Conservation (phyloP, 1,140 invertebrate species). For the Acromyrmex echinatior region DNA sequence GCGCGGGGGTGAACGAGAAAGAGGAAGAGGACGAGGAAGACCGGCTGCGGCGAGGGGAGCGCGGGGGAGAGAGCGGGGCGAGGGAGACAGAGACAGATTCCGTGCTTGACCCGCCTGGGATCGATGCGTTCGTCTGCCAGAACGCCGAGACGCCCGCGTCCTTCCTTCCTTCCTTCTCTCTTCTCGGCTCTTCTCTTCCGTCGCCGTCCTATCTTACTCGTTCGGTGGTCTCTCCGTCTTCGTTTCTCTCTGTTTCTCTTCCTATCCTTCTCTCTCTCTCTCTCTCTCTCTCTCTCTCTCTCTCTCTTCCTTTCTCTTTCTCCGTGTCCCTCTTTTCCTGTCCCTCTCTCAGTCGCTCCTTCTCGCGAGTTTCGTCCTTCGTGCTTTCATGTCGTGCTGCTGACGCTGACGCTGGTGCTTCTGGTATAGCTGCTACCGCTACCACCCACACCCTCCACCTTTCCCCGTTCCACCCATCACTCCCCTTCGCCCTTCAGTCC, state of each 20-base stretch:
- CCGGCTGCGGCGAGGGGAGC: too few species aligned
- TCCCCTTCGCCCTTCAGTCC: constrained; percentile 38
- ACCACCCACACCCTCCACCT: constrained; percentile 39
- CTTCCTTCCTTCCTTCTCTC: constrained; percentile 78
- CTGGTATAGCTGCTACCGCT: constrained; percentile 72
- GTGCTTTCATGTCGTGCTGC: constrained; percentile 76
- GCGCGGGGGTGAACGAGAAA: constrained; percentile 54
- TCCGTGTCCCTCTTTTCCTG: constrained; percentile 61
- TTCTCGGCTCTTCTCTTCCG: constrained; percentile 61
- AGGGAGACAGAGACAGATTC: constrained; percentile 76
- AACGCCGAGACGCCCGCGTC: constrained; percentile 85
- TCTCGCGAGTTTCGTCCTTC: constrained; percentile 70
- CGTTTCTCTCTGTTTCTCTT: constrained; percentile 56
- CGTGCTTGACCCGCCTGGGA: constrained; percentile 86
- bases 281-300: neutral
- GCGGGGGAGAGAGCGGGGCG: too few species aligned
- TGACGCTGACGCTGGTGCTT: constrained; percentile 75
- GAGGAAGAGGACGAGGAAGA: neutral
- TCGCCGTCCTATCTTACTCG: constrained; percentile 56
- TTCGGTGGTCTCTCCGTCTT: constrained; percentile 49
- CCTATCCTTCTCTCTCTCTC: constrained; percentile 47
- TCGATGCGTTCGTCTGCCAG: constrained; percentile 87
- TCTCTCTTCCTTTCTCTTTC: constrained; percentile 53
- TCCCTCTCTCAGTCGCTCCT: constrained; percentile 64
- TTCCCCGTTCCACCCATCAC: constrained; percentile 51